phyloP scores from a whole-genome alignment of 2,797 vertebrate genomes.

The Halcyon chelicuti region DNA sequence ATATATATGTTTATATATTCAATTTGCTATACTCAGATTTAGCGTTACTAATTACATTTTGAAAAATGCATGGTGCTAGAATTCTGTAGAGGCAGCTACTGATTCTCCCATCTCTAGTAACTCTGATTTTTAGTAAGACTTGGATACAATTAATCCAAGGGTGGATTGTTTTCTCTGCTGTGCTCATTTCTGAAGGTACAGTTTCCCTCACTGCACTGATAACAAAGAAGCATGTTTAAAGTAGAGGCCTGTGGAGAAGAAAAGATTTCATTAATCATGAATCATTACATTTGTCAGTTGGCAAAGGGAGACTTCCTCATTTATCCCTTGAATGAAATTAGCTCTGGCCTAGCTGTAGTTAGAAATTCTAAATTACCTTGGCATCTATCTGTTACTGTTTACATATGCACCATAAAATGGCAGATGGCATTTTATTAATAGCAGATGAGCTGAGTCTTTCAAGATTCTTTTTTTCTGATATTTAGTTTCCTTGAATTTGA shows the following conservation, averaged over 20 bases:
- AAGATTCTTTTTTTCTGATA: conserved; percentile 4
- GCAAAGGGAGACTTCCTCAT: conserved; percentile 81
- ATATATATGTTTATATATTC: neutral
- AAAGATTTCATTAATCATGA: conserved; percentile 82
- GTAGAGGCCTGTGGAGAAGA: conserved; percentile 69
- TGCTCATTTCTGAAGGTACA: conserved; percentile 57
- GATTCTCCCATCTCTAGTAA: conserved; percentile 14
- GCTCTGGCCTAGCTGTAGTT: conserved; percentile 74
- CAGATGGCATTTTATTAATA: conserved; percentile 81
- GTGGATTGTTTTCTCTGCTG: conserved; percentile 58
- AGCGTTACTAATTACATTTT: neutral
- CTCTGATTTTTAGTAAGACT: conserved; percentile 17
- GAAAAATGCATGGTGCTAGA: neutral
- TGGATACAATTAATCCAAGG: conserved; percentile 43
- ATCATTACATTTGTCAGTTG: conserved; percentile 83
- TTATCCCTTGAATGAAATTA: conserved; percentile 84
- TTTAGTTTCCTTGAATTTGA: conserved; percentile 52
- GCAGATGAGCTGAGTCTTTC: conserved; percentile 69
- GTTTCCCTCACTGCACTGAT: conserved; percentile 60
- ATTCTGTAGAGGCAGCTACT: neutral
- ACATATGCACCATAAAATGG: conserved; percentile 74
- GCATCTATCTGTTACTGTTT: conserved; percentile 78
- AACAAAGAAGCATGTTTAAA: conserved; percentile 62
- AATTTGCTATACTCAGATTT: neutral
- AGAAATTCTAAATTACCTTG: conserved; percentile 81